These are phyloP conservation scores for Drosophila nigromelanica DNA, from an alignment of 1,140 invertebrate species.

Conservation along the genomic window DNA sequence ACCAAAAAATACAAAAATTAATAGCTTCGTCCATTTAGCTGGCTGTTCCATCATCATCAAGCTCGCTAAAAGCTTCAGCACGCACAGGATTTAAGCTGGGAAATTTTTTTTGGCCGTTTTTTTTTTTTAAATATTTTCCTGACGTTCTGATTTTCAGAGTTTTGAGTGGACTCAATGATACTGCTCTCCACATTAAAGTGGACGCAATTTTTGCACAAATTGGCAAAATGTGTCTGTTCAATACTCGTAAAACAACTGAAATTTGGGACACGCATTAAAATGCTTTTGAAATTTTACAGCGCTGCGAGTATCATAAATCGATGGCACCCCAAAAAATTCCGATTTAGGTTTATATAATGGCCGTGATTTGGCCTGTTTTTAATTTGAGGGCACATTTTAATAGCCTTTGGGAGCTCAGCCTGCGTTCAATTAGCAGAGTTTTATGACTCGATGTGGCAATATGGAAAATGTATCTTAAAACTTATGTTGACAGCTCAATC, in stretches of 20 bases:
- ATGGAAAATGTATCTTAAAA: constrained; percentile 25
- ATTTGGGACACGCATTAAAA: constrained; percentile 40
- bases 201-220: constrained; percentile 32
- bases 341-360: constrained; percentile 22
- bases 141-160: not conserved
- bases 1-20: not conserved
- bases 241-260: constrained; percentile 18
- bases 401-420: constrained; percentile 11
- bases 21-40: not conserved
- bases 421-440: constrained; percentile 62
- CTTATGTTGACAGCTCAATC: constrained; percentile 41
- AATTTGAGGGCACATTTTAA: constrained; percentile 43
- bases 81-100: no score
- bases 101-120: not conserved
- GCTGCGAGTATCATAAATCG: constrained; percentile 41
- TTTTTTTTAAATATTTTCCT: not conserved
- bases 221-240: constrained; percentile 13
- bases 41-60: constrained; percentile 22
- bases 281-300: constrained; percentile 34
- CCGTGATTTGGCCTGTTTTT: constrained; percentile 27
- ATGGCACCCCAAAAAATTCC: constrained; percentile 27
- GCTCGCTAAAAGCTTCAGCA: no score
- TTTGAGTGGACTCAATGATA: not conserved
- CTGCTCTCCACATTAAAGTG: constrained; percentile 30
- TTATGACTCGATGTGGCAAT: constrained; percentile 30